A percentile compares a stretch with the other conserved stretches of the same genome.
phyloP scores from a whole-genome alignment of 2,888 invertebrate genomes.

The Hydropsyche betteni region DNA sequence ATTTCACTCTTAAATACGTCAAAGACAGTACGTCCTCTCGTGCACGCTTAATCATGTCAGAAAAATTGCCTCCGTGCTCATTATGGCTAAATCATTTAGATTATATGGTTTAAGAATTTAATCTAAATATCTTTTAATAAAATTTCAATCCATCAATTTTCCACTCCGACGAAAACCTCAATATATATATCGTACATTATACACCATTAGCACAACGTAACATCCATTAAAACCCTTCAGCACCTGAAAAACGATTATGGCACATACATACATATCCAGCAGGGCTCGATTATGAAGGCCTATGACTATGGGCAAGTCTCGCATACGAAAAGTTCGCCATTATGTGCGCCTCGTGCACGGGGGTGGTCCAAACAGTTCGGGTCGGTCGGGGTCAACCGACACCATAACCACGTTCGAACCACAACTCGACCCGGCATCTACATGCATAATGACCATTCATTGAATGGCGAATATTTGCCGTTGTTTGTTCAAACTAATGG shows the following conservation, averaged over 20 bases:
- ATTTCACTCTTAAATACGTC: constrained; percentile 24
- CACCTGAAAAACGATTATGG: too few relatives aligned
- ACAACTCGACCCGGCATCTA: constrained; percentile 34
- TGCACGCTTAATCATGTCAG: background rate
- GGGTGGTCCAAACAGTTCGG: constrained; percentile 37
- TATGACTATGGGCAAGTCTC: too few relatives aligned
- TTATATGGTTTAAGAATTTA: background rate
- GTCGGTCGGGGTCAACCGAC: constrained; percentile 30
- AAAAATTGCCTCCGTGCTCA: background rate
- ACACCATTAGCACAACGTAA: constrained; percentile 26
- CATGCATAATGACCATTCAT: constrained; percentile 35
- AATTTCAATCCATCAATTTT: too few relatives aligned
- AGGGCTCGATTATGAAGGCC: too few relatives aligned
- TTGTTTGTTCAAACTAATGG: background rate
- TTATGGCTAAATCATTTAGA: too few relatives aligned
- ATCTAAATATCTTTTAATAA: too few relatives aligned
- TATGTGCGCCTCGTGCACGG: too few relatives aligned
- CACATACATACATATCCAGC: too few relatives aligned
- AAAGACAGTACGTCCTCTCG: constrained; percentile 3
- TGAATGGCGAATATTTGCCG: constrained; percentile 30
- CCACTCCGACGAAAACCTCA: too few relatives aligned
- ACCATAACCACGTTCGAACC: constrained; percentile 35
- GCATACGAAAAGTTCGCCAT: too few relatives aligned
- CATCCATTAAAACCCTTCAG: too few relatives aligned
- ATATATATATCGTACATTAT: background rate